phyloP scores from a whole-genome alignment of 2,888 invertebrate species.

The Drosophila pseudotalamancana region DNA sequence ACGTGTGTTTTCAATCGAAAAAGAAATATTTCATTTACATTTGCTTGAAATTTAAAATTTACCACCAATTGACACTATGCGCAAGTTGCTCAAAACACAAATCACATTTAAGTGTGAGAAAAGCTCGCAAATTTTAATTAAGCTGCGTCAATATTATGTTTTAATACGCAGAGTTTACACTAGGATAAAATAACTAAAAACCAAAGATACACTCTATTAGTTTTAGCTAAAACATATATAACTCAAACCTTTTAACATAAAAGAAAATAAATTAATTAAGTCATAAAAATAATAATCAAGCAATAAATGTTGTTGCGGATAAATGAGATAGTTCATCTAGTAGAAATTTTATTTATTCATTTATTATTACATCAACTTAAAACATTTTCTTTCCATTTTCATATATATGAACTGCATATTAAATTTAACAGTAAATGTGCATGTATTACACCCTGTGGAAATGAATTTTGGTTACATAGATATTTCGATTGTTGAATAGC shows the following conservation, averaged over 20 bases:
- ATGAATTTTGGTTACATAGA: too few relatives aligned
- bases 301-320: background rate
- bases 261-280: conserved; percentile 1
- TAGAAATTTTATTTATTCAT: background rate
- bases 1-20: conserved; percentile 6
- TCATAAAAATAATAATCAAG: background rate
- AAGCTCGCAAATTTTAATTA: conserved; percentile 40
- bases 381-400: background rate
- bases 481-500: too few relatives aligned
- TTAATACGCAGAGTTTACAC: background rate
- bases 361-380: background rate
- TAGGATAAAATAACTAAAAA: conserved; percentile 8
- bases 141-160: conserved; percentile 41
- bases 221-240: background rate
- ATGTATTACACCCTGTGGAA: too few relatives aligned
- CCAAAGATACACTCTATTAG: background rate
- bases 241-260: background rate
- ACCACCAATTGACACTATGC: conserved; percentile 1
- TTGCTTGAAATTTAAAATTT: conserved; percentile 10
- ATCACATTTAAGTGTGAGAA: background rate
- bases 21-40: conserved; percentile 23
- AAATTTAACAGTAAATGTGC: background rate
- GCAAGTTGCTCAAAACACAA: background rate
- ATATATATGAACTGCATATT: background rate
- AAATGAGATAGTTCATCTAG: background rate